Conservation (phyloP, 2,797 vertebrate species). For the Artibeus jamaicensis region DNA sequence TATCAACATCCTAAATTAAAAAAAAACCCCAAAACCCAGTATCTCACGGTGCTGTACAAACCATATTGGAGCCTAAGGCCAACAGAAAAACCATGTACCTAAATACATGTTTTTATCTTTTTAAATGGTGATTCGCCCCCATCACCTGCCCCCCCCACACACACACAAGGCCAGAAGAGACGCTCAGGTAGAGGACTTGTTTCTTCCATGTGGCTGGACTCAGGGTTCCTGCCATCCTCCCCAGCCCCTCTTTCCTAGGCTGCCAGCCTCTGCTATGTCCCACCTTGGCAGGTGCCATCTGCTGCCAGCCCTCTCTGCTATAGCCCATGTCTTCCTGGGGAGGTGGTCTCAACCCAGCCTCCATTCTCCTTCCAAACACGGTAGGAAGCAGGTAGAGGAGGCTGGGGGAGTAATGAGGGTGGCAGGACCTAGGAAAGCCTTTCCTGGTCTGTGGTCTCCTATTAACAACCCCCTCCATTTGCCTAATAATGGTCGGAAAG, state of each 20-base stretch:
- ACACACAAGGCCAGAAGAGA: neutral
- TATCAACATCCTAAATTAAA: neutral
- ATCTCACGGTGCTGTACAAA: neutral
- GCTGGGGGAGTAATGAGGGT: neutral
- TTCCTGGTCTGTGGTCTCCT: neutral
- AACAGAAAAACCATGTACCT: neutral
- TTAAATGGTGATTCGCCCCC: neutral
- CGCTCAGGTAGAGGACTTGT: neutral
- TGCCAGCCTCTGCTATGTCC: neutral
- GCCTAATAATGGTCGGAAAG: neutral
- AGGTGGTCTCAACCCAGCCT: neutral
- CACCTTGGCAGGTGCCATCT: neutral
- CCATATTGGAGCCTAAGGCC: neutral
- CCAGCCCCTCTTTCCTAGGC: neutral
- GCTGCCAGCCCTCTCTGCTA: neutral
- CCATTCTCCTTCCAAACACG: neutral
- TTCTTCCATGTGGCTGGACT: neutral
- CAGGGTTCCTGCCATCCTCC: neutral
- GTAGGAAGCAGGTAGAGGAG: neutral
- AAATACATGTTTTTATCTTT: neutral
- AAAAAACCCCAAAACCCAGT: neutral
- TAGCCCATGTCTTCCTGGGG: neutral
- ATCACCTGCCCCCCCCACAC: fast-evolving
- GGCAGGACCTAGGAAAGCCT: neutral
- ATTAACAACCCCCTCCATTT: fast-evolving